Percentiles rank a stretch among this genome's conserved stretches.
phyloP scores from a whole-genome alignment of 2,113 vertebrate species.

The Tichodroma muraria region DNA sequence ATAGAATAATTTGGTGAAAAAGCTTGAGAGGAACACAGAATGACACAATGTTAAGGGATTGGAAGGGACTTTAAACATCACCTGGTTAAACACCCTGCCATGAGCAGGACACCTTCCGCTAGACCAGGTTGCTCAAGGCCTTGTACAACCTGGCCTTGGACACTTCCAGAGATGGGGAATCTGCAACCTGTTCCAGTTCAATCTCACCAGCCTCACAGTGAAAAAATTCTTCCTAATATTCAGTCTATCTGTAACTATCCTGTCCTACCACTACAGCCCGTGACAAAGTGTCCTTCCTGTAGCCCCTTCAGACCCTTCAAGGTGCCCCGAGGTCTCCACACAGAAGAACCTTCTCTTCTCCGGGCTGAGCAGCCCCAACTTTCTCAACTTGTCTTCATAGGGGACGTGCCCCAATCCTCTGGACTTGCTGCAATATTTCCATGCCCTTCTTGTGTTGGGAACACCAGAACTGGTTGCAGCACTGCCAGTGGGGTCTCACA shows the following conservation, averaged over 20 bases:
- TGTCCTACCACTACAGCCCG: neutral
- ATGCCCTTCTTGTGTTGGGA: neutral
- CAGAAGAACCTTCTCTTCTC: neutral
- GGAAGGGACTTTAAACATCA: neutral
- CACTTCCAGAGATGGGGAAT: neutral
- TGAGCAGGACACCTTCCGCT: neutral
- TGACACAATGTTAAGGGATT: neutral
- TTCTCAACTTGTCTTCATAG: neutral
- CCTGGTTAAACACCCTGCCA: neutral
- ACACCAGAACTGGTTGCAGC: neutral
- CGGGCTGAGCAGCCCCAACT: neutral
- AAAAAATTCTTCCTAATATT: neutral
- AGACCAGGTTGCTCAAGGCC: neutral
- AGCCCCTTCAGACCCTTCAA: neutral
- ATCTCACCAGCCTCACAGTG: neutral
- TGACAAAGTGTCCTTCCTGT: fast-evolving
- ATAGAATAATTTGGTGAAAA: neutral
- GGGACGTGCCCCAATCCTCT: neutral
- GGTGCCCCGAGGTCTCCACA: fast-evolving
- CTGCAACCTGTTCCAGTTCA: neutral
- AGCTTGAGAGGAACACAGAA: neutral
- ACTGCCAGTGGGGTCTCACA: neutral
- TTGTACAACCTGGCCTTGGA: neutral
- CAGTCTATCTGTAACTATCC: neutral
- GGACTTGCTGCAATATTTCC: neutral